Evolutionary conservation across 2,113 vertebrate genomes (phyloP).

Genomic region (Neogobius melanostomus): DNA sequence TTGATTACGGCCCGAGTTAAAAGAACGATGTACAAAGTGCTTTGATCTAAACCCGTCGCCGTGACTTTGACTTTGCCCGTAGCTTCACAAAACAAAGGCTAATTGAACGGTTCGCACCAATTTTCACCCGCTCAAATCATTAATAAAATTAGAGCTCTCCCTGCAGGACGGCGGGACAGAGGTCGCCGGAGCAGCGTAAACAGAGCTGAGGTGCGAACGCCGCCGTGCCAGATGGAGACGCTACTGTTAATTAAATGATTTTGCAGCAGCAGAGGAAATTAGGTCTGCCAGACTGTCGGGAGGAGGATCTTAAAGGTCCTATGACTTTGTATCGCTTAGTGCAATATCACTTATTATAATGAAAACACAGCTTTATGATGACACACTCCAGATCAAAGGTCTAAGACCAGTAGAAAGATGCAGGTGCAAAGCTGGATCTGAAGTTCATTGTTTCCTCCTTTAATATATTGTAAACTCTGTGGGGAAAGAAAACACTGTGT

Average conservation of each 20-base stretch:
- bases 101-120: constrained; percentile 62
- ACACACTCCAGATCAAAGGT: too few species aligned
- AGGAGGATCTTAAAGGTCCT: too few species aligned
- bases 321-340: too few species aligned
- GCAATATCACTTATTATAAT: too few species aligned
- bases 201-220: neutral
- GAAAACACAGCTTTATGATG: too few species aligned
- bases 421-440: too few species aligned
- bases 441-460: too few species aligned
- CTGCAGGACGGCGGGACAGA: constrained; percentile 2
- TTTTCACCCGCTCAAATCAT: constrained; percentile 33
- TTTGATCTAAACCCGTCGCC: too few species aligned
- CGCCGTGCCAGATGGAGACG: neutral
- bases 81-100: constrained; percentile 36
- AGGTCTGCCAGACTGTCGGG: too few species aligned
- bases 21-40: neutral
- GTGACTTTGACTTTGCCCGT: constrained; percentile 28
- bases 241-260: neutral
- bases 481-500: too few species aligned
- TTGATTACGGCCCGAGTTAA: constrained; percentile 86
- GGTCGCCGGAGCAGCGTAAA: constrained; percentile 14
- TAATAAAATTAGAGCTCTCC: constrained; percentile 21
- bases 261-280: neutral
- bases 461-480: too few species aligned
- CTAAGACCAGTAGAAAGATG: too few species aligned